Evolutionary conservation across 2,797 vertebrate genomes (phyloP), one percentile per base, ranked within the genome.

Genomic region (Neosilurus hyrtlii): DNA sequence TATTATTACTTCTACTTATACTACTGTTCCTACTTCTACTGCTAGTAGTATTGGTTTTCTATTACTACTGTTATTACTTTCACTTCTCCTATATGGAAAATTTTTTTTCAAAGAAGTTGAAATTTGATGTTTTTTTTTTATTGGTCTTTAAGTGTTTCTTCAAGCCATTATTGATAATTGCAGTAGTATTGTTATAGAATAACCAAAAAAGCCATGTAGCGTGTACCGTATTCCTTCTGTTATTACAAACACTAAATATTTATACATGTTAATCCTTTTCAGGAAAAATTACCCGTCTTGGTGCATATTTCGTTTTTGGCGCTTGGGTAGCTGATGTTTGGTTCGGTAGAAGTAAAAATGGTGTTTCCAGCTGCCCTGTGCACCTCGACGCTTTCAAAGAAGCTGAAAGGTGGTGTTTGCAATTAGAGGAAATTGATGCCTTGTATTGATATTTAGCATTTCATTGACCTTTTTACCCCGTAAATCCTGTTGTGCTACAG

Each of bases 401-500:
- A 52, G 71, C 20, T 16, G n/a, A 51, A 35, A n/a, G 74, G 63
- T 43, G 67, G 57, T 2, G 67, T 54, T 22, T 80, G 43, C 61
- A 74, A 66, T 80, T 74, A 65, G 62, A 14, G 9, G 35, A 68
- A 57, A 84, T 75, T 52, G 83, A 68, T 54, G 62, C 20, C 73
- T 54, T 24, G 78, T 84, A 76, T 80, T 80, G 78, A 80, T 80
- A 61, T 80, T 59, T 11, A 61, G 78, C 73, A 68, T 84, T 84
- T 75, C 24, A 7, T 76, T 80, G 83, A 80, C 71, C 83, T 80
- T 80, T 84, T 84, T 74, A 84, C 78, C 62, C 63, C 71, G 68
- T 80, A 80, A 68, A 84, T 84, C 71, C 62, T 67, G 67, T 37
- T 62, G 18, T 26, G 54, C 62, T 52, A 70, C 20, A 76, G n/a